These are phyloP conservation scores for Merops nubicus DNA, from an alignment of 2,113 vertebrate species.

Conservation along the genomic window DNA sequence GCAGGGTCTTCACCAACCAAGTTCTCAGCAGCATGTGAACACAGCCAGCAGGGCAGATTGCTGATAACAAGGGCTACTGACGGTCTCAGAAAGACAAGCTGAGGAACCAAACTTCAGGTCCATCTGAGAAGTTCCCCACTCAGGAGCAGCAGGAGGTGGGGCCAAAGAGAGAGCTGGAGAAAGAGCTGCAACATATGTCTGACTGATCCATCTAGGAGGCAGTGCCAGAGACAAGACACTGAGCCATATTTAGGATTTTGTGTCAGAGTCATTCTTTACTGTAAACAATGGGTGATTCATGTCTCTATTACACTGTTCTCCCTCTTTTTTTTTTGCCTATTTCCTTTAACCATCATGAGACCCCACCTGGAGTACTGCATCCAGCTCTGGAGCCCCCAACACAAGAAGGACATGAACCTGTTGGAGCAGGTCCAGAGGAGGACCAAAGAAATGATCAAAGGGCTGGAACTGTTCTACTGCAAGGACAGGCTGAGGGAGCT, in stretches of 20 bases:
- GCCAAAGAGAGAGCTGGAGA: neutral
- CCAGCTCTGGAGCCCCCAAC: too few species aligned
- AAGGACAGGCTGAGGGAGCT: too few species aligned
- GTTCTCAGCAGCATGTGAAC: neutral
- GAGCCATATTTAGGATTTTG: neutral
- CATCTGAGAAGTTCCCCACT: accelerated
- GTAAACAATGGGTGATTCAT: neutral
- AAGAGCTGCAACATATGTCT: too few species aligned
- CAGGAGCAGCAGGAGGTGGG: neutral
- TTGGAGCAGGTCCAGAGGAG: too few species aligned
- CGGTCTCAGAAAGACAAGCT: neutral
- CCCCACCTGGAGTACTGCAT: too few species aligned
- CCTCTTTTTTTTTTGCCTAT: neutral
- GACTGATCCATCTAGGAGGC: neutral
- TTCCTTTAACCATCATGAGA: neutral
- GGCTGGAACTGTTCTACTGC: too few species aligned
- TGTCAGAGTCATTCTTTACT: neutral
- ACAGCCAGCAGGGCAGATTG: neutral
- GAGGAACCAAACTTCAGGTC: neutral
- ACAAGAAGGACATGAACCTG: too few species aligned
- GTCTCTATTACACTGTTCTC: neutral
- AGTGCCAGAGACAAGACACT: neutral
- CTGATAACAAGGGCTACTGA: neutral
- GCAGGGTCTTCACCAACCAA: neutral
- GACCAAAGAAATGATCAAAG: too few species aligned